Base-by-base conservation (phyloP, 2,797 vertebrate genomes). In the Echeneis naucrates region DNA sequence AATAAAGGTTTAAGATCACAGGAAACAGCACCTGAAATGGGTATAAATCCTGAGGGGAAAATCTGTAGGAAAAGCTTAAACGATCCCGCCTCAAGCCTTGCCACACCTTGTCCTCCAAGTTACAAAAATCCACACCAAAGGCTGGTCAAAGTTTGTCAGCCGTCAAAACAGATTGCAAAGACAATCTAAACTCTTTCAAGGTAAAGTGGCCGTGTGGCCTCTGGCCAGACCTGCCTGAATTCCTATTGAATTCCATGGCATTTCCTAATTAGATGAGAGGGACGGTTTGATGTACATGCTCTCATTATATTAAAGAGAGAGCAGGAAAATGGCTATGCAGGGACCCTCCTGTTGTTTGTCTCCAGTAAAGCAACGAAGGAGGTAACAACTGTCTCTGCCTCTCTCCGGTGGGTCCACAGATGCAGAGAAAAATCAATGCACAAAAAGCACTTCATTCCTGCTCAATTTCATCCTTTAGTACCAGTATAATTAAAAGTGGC, bases 401-500 rank as follows among this genome's bases (percentile, higher is more conserved):
- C 81, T 74, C 78, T 62, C 70, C 50, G 16, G 63, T 62, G 71
- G 42, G n/a, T 80, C 62, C 56, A 67, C 71, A 74, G 58, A 87
- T 77, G 79, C 60, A 63, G 62, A 68, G 64, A 38, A n/a, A 91
- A 90, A 94, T 93, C 89, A 6, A 94, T 95, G 81, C 65, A 72
- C 71, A 86, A 84, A 92, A 92, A 90, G 87, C 88, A 89, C 80
- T 89, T 91, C 63, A 90, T 89, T 91, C 85, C 83, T 82, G 90
- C 87, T 92, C 88, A 80, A 82, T 93, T 94, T 92, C 82, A 89
- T 89, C 88, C 89, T 87, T 87, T 88, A 83, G 84, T 80, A 77
- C 67, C 54, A 57, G 68, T 77, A 77, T 93, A 94, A 94, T 94
- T 94, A 93, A 90, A 93, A 88, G 85, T 80, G 85, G 81, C 81